Evolutionary conservation across 2,797 vertebrate species (phyloP), one percentile per base, ranked within the genome.

Genomic region (Cossypha niveicapilla): DNA sequence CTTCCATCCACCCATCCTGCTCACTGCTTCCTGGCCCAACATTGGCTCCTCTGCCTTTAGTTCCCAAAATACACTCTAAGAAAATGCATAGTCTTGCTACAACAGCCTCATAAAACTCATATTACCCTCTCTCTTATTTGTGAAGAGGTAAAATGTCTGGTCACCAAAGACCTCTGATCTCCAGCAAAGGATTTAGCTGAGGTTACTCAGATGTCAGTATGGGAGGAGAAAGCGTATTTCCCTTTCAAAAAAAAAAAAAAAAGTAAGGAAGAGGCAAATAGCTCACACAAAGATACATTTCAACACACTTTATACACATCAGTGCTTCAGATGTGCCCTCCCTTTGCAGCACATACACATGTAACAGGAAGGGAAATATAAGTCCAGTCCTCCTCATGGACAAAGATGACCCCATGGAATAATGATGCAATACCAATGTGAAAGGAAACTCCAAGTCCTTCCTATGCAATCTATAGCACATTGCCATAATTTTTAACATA

Each of bases 401-500:
- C 57, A 86, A n/a, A 54, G 44, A 54, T 63, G 70, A 83, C 72
- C 70, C 77, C 78, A 75, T 66, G 58, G 75, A 90, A 92, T 89
- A 93, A 47, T 18, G 2, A 83, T 53, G 56, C 62, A 72, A 75
- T 58, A 44, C 30, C 61, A 83, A 15, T 3, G 30, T 62, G 47
- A 92, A 92, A 93, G 82, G 89, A 95, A 86, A 78, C 65, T 48
- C 47, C 73, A 89, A 53, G 51, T 60, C 41, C 37, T 81, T 92
- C 51, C 78, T 90, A 66, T 70, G 39, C 27, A 45, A 81, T 60
- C 66, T 73, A 50, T 47, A 70, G 72, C 37, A 66, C 3, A 4
- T 42, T 66, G 62, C n/a, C 73, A 78, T 48, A 63, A 44, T 71
- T 92, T 87, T 56, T 62, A 88, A 75, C 90, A 81, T 48, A 76